Evolutionary conservation across 2,797 vertebrate genomes (phyloP).

Genomic region (Channallabes apus): DNA sequence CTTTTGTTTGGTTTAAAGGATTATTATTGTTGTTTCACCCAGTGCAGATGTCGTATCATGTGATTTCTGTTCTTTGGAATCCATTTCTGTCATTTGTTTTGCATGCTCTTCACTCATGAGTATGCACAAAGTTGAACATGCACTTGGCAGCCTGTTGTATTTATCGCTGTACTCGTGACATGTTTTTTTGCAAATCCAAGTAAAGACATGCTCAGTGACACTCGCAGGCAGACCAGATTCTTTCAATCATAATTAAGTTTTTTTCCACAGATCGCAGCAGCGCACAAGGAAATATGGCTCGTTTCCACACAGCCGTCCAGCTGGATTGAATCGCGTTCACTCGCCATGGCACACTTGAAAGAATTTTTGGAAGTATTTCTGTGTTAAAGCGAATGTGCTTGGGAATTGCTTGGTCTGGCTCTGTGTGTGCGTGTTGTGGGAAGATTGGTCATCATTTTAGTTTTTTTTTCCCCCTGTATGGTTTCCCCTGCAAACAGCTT

Average conservation of each 20-base stretch:
- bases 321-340: constrained; percentile 21
- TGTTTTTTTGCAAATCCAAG: neutral
- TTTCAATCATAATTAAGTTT: constrained; percentile 36
- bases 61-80: neutral
- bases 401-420: neutral
- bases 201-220: constrained; percentile 27
- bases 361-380: constrained; percentile 7
- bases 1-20: neutral
- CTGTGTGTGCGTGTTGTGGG: neutral
- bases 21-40: neutral
- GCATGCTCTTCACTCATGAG: neutral
- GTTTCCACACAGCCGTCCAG: constrained; percentile 32
- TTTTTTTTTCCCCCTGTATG: neutral
- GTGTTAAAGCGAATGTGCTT: constrained; percentile 30
- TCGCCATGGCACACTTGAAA: constrained; percentile 1
- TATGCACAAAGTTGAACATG: neutral
- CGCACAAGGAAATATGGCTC: neutral
- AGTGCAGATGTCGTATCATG: neutral
- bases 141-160: neutral
- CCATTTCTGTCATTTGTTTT: neutral
- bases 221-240: constrained; percentile 20
- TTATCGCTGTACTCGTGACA: neutral
- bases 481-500: neutral
- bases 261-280: constrained; percentile 33
- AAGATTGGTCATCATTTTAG: constrained; percentile 2